phyloP scores from a whole-genome alignment of 2,797 vertebrate genomes.

The Picus viridis region DNA sequence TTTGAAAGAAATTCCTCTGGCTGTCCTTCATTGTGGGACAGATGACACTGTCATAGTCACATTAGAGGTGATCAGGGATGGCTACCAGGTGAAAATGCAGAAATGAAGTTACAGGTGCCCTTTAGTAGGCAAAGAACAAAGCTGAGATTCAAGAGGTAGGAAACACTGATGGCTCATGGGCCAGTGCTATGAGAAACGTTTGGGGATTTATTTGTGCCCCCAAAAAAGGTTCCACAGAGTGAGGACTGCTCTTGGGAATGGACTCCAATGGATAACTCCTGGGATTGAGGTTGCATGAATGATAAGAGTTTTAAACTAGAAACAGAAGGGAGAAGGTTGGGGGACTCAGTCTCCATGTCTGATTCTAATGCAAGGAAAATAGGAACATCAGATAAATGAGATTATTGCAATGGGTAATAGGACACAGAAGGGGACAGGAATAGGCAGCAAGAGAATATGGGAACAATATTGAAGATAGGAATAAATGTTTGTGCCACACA shows the following conservation, averaged over 20 bases:
- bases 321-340: background rate
- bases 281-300: background rate
- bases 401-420: slow-evolving; percentile 54
- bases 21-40: background rate
- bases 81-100: background rate
- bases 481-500: slow-evolving; percentile 52
- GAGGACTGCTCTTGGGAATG: background rate
- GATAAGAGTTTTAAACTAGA: background rate
- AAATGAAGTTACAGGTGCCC: background rate
- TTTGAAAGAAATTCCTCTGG: background rate
- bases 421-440: slow-evolving; percentile 42
- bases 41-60: background rate
- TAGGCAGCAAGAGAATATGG: slow-evolving; percentile 56
- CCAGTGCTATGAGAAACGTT: background rate
- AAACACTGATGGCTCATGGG: background rate
- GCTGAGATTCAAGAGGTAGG: background rate
- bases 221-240: background rate
- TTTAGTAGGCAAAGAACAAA: background rate
- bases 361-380: background rate
- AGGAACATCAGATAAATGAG: slow-evolving; percentile 38
- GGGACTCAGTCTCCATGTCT: background rate
- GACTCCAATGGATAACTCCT: background rate
- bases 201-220: background rate
- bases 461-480: slow-evolving; percentile 43
- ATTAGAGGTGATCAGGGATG: background rate